Conservation (phyloP, 2,113 vertebrate species). For the Sialia sialis region DNA sequence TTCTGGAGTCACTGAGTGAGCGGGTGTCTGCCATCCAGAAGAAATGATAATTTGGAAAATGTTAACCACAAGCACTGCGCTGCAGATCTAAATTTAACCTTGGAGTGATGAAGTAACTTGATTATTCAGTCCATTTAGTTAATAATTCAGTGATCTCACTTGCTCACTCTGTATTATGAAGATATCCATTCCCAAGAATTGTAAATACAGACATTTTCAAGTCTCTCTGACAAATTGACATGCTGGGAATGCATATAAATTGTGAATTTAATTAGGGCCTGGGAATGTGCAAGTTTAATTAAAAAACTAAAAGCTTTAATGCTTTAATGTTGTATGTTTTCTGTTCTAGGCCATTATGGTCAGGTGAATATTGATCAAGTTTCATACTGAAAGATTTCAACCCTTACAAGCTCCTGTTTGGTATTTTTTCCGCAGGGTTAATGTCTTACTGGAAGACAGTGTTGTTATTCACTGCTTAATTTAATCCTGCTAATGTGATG, state of each 20-base stretch:
- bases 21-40: neutral
- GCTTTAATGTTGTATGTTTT: neutral
- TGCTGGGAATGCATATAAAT: neutral
- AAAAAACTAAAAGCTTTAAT: neutral
- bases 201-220: neutral
- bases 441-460: neutral
- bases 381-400: neutral
- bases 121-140: neutral
- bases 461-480: neutral
- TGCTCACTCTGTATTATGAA: neutral
- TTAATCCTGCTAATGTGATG: neutral
- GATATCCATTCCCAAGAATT: neutral
- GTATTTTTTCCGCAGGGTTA: neutral
- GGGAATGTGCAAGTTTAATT: neutral
- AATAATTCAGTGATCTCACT: neutral
- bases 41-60: neutral
- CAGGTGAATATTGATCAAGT: neutral
- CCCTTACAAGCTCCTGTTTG: neutral
- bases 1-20: neutral
- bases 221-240: neutral
- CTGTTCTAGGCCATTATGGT: neutral
- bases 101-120: neutral
- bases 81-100: neutral
- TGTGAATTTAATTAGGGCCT: neutral
- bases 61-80: neutral